Evolutionary conservation across 2,888 invertebrate genomes (phyloP).

Genomic region (Acleris literana): DNA sequence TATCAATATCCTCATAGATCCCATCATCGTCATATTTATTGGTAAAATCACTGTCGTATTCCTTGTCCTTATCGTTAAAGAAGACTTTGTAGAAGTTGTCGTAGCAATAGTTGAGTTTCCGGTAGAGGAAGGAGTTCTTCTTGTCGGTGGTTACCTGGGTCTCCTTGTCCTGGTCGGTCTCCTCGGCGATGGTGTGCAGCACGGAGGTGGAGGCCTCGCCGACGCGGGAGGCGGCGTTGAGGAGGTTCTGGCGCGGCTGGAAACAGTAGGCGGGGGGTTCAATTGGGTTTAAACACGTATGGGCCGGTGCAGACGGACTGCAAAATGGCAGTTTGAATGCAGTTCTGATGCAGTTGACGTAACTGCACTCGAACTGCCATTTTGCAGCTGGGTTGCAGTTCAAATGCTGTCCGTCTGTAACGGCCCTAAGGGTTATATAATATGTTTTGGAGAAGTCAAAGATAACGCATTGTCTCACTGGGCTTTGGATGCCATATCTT

Average conservation of each 20-base stretch:
- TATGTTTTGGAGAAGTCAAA: neutral
- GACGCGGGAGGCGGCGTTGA: conserved; percentile 97
- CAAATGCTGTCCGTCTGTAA: too few species aligned
- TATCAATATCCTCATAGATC: conserved; percentile 70
- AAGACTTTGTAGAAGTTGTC: conserved; percentile 78
- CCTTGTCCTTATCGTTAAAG: conserved; percentile 60
- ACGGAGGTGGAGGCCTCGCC: conserved; percentile 98
- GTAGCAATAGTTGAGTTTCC: conserved; percentile 78
- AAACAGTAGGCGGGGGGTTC: conserved; percentile 39
- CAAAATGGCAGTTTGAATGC: too few species aligned
- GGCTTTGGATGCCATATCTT: too few species aligned
- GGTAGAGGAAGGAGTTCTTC: conserved; percentile 72
- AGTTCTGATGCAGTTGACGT: too few species aligned
- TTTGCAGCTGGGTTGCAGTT: too few species aligned
- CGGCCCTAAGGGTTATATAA: neutral
- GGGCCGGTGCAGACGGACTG: too few species aligned
- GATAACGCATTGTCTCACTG: neutral
- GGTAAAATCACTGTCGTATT: conserved; percentile 59
- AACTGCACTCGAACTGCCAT: too few species aligned
- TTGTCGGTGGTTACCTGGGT: conserved; percentile 81
- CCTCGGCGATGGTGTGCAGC: conserved; percentile 95
- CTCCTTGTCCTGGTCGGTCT: conserved; percentile 92
- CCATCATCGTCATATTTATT: conserved; percentile 64
- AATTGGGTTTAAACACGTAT: conserved; percentile 2
- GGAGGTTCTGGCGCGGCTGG: conserved; percentile 94